Evolutionary conservation across 2,113 vertebrate genomes (phyloP).

Genomic region (Xiphorhynchus elegans): DNA sequence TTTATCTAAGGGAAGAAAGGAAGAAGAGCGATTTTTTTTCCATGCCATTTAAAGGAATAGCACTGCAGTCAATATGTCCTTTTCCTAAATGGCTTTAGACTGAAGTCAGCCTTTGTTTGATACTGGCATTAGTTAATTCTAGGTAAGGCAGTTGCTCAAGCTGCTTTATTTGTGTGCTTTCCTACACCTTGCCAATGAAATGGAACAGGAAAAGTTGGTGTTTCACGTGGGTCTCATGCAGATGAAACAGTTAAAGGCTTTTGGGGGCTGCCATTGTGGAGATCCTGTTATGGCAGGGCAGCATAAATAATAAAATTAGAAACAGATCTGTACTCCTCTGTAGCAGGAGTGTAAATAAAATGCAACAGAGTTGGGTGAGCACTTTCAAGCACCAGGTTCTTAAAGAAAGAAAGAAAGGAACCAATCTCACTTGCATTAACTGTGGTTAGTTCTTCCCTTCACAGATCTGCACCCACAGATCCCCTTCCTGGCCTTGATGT

Average conservation of each 20-base stretch:
- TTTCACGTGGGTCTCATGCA: background rate
- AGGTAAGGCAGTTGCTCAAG: background rate
- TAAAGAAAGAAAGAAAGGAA: background rate
- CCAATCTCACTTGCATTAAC: background rate
- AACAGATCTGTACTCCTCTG: background rate
- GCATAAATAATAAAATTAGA: background rate
- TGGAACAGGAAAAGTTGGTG: background rate
- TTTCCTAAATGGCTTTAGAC: background rate
- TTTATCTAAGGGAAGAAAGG: background rate
- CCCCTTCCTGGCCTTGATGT: background rate
- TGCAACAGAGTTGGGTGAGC: background rate
- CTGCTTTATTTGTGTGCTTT: background rate
- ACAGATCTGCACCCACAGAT: background rate
- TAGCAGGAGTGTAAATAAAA: background rate
- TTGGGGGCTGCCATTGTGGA: background rate
- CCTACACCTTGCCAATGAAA: background rate
- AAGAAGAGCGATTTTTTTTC: background rate
- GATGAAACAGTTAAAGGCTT: background rate
- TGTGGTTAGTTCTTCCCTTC: background rate
- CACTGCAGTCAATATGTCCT: background rate
- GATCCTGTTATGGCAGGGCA: background rate
- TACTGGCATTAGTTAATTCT: background rate
- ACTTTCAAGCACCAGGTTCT: background rate
- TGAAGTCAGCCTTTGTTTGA: background rate
- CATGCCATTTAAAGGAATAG: background rate